A percentile compares a stretch with the other conserved stretches of the same genome.
These are phyloP conservation scores for Cheiracanthium punctorium DNA, from an alignment of 2,888 invertebrate species.

Conservation along the genomic window DNA sequence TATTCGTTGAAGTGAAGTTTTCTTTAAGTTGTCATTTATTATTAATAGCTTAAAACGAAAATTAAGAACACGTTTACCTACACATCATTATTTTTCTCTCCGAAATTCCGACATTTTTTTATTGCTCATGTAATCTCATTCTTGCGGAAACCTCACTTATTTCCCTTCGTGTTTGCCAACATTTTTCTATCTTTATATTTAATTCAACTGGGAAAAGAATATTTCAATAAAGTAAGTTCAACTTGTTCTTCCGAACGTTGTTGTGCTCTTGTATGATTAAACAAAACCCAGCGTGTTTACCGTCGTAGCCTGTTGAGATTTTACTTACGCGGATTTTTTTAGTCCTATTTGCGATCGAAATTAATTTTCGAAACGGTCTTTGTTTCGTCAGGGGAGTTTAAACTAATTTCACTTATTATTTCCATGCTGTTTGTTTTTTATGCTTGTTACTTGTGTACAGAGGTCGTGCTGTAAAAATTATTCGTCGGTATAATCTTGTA, in stretches of 20 bases:
- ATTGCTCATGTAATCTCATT: too few species aligned
- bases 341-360: background rate
- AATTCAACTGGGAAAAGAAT: background rate
- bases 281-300: background rate
- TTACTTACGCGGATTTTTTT: background rate
- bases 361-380: background rate
- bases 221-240: background rate
- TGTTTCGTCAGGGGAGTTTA: background rate
- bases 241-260: background rate
- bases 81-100: too few species aligned
- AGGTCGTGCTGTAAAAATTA: too few species aligned
- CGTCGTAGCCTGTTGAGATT: background rate
- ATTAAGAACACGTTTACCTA: too few species aligned
- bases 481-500: background rate
- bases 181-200: background rate
- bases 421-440: too few species aligned
- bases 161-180: background rate
- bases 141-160: background rate
- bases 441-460: too few species aligned
- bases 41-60: too few species aligned
- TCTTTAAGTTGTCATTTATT: too few species aligned
- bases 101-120: too few species aligned
- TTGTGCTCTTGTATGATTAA: background rate
- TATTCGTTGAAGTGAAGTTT: too few species aligned
- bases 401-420: background rate